These are phyloP conservation scores for Vesta saturnalis DNA, from an alignment of 2,888 invertebrate species.

Conservation along the genomic window DNA sequence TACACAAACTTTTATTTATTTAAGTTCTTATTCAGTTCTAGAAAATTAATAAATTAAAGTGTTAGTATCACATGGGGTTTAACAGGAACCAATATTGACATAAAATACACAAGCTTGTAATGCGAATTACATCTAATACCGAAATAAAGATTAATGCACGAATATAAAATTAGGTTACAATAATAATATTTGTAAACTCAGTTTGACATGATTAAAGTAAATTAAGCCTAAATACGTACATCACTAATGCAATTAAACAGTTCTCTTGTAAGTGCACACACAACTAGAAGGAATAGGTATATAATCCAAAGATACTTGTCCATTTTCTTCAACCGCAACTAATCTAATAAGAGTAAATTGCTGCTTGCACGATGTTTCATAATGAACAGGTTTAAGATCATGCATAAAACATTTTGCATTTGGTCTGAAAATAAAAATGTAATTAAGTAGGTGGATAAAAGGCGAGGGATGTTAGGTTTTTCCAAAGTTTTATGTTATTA, in stretches of 20 bases:
- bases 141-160: too few species aligned
- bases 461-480: not conserved
- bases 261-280: slow-evolving; percentile 38
- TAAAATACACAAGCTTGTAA: too few species aligned
- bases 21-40: too few species aligned
- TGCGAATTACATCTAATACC: too few species aligned
- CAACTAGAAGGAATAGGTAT: slow-evolving; percentile 44
- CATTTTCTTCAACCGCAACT: slow-evolving; percentile 39
- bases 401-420: slow-evolving; percentile 28
- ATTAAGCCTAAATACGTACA: not conserved
- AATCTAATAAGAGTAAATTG: slow-evolving; percentile 40
- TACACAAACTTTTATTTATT: too few species aligned
- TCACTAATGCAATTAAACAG: not conserved
- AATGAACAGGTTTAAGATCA: slow-evolving; percentile 36
- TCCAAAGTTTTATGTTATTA: not conserved
- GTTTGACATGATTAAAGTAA: too few species aligned
- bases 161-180: too few species aligned
- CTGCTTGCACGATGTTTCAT: slow-evolving; percentile 43
- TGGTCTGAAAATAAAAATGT: slow-evolving; percentile 17
- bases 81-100: too few species aligned
- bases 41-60: too few species aligned
- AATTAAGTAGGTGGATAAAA: not conserved
- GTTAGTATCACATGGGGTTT: too few species aligned
- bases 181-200: too few species aligned
- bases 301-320: slow-evolving; percentile 36